Evolutionary conservation across 2,888 invertebrate species (phyloP).

Genomic region (Bruchidius siliquastri): DNA sequence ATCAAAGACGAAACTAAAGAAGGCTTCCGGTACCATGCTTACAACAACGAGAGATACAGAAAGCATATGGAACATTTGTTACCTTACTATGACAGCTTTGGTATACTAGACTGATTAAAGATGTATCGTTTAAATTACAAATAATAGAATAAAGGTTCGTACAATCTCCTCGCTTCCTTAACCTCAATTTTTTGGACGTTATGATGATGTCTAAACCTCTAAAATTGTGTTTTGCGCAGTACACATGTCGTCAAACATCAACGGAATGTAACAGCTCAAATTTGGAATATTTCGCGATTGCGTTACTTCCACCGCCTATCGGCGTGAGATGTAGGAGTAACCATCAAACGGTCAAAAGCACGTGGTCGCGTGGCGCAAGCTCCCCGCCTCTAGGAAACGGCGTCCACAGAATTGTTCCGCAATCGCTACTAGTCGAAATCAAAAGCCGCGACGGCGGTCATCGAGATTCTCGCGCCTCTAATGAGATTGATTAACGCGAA

Average conservation of each 20-base stretch:
- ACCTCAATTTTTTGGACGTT: too few species aligned
- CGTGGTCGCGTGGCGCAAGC: neutral
- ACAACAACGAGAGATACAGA: slow-evolving; percentile 36
- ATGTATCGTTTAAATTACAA: neutral
- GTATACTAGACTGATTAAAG: slow-evolving; percentile 28
- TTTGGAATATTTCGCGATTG: too few species aligned
- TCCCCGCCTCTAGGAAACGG: neutral
- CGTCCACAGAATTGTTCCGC: neutral
- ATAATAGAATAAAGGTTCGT: neutral
- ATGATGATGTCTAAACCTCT: too few species aligned
- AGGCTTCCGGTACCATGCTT: slow-evolving; percentile 37
- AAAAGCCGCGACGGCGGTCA: neutral
- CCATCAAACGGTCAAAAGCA: too few species aligned
- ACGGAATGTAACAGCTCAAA: too few species aligned
- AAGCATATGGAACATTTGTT: slow-evolving; percentile 35
- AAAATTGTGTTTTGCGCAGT: too few species aligned
- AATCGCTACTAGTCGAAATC: neutral
- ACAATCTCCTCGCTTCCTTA: neutral
- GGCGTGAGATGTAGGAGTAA: too few species aligned
- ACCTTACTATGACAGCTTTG: slow-evolving; percentile 38
- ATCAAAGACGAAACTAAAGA: slow-evolving; percentile 30
- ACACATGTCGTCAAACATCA: too few species aligned
- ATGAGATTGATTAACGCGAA: neutral
- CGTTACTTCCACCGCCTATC: too few species aligned
- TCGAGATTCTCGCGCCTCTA: neutral